Evolutionary conservation across 1,140 invertebrate species (phyloP), one percentile per base, ranked within the genome.

Genomic region (Philopotamus ludificatus): DNA sequence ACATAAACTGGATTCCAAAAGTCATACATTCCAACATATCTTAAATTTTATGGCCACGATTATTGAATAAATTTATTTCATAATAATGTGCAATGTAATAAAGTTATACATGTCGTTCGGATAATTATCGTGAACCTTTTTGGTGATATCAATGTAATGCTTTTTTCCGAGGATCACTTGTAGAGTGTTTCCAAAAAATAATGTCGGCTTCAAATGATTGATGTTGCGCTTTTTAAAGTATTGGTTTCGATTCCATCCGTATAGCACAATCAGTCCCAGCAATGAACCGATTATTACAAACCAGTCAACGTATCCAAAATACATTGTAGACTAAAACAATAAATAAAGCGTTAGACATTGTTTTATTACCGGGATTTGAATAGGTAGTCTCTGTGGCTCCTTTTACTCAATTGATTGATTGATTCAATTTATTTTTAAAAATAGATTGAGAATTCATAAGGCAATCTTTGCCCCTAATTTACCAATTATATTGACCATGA

Each of bases 1-100:
- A n/a, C n/a, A n/a, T n/a, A n/a, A n/a, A n/a, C n/a, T n/a, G 78
- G 78, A 44, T 59, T 69, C 18, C 39, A 66, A 41, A 72, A 65
- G 34, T 70, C 64, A 20, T 69, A 70, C 8, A 70, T 49, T 2
- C 73, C 73, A 45, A 65, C n/a, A 39, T 71, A 72, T n/a, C n/a
- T n/a, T n/a, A n/a, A n/a, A 67, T 58, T 39, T 10, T 45, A 54
- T 53, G 39, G 18, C 8, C n/a, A 26, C 10, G 22, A 1, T 0
- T 16, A 16, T 15, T 25, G 1, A 9, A 50, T 15, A 41, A 3
- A 44, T 10, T 3, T 18, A 1, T 51, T 34, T 7, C 10, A 12
- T 34, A 50, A 50, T 34, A 2, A 21, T 23, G 10, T 20, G n/a
- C n/a, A n/a, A n/a, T n/a, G n/a, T n/a, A n/a, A 53, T 8, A 20